phyloP scores from a whole-genome alignment of 2,888 invertebrate genomes.

The Anoplius nigerrimus region DNA sequence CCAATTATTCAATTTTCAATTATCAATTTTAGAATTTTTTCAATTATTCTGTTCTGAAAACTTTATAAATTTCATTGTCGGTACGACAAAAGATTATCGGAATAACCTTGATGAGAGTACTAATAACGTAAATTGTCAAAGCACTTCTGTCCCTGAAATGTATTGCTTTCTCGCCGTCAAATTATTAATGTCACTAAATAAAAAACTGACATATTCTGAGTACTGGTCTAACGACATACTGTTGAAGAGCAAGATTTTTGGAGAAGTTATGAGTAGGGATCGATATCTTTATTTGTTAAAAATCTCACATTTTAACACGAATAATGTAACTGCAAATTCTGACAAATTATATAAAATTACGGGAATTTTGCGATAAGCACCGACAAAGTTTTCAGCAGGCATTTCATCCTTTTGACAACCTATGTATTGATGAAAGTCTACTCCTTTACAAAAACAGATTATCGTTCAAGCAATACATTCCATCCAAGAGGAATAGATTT shows the following conservation, averaged over 20 bases:
- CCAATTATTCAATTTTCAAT: constrained; percentile 11
- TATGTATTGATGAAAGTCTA: too few species aligned
- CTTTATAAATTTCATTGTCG: constrained; percentile 18
- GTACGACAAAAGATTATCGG: constrained; percentile 16
- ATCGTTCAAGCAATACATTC: too few species aligned
- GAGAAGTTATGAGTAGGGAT: too few species aligned
- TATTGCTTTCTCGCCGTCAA: constrained; percentile 30
- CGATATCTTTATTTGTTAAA: constrained; percentile 17
- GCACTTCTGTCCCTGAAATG: constrained; percentile 23
- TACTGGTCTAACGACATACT: constrained; percentile 18
- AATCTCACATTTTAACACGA: constrained; percentile 25
- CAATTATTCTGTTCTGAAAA: constrained; percentile 28
- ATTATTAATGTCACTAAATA: constrained; percentile 22
- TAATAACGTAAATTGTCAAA: constrained; percentile 19
- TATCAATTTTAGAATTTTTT: constrained; percentile 23
- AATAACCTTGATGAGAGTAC: constrained; percentile 20
- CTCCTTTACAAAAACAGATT: too few species aligned
- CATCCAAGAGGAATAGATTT: too few species aligned
- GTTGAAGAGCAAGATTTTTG: constrained; percentile 23
- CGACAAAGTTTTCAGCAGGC: constrained; percentile 18
- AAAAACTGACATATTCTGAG: constrained; percentile 18
- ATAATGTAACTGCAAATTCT: constrained; percentile 15
- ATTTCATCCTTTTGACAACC: constrained; percentile 26
- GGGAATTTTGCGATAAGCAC: constrained; percentile 16
- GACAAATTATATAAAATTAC: constrained; percentile 29